Evolutionary conservation across 2,888 invertebrate species (phyloP), one percentile per base, ranked within the genome.

Genomic region (Ptycholaimellus sp.): DNA sequence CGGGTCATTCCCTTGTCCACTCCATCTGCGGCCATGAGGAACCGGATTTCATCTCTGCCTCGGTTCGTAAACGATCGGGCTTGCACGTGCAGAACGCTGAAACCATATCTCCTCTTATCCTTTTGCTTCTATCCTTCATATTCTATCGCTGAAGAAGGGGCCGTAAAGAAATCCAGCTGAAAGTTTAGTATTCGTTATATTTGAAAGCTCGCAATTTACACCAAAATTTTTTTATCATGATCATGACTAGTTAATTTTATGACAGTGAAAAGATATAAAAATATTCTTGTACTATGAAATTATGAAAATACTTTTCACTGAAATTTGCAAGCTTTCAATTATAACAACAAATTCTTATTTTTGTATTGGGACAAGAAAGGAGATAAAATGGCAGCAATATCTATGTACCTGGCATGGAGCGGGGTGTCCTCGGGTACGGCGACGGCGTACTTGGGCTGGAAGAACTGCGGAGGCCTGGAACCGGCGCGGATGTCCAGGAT

Each of bases 351-450:
- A n/a, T n/a, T n/a, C n/a, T n/a, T n/a, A n/a, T n/a, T n/a, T n/a
- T n/a, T n/a, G n/a, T 25, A 13, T 13, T 25, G 13, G 25, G 25
- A 25, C 7, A 5, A 17, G 5, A 31, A 18, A 19, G 16, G 5
- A 17, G 11, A 5, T 5, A 17, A 6, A 19, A 31, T n/a, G n/a
- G n/a, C n/a, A n/a, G n/a, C n/a, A n/a, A n/a, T n/a, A n/a, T n/a
- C n/a, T n/a, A n/a, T n/a, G 19, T 29, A 51, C 51, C 51, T 80
- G 46, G 82, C 83, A 44, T 83, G 83, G 49, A 83, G 75, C 29
- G 81, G 81, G 61, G 83, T 83, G 42, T 87, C 85, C 63, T 96
- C 93, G 2, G 82, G 81, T 46, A 93, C 85, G 58, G 81, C 81
- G 0, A 85, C 82, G 56, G 79, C 78, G 60, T 93, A 96, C 50